Evolutionary conservation across 2,797 vertebrate species (phyloP).

Genomic region (Apodemus agrarius): DNA sequence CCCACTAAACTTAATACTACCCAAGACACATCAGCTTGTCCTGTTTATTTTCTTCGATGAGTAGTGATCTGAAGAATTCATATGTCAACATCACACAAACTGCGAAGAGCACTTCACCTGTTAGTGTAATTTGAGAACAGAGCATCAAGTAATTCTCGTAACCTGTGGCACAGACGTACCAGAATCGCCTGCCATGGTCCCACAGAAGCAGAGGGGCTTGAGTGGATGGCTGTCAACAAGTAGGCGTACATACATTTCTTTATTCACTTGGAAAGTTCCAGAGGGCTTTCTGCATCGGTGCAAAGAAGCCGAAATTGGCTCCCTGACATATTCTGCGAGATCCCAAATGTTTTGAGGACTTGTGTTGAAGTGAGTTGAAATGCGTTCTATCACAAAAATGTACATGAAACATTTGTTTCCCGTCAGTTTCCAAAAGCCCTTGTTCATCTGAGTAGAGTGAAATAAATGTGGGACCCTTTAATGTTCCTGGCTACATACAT

Average conservation of each 20-base stretch:
- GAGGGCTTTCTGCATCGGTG: conserved; percentile 14
- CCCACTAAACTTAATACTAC: conserved; percentile 77
- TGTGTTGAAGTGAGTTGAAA: neutral
- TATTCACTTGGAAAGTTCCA: conserved; percentile 41
- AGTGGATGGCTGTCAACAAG: neutral
- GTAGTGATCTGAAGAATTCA: conserved; percentile 78
- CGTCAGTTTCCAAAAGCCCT: neutral
- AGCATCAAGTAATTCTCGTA: conserved; percentile 68
- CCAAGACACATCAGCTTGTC: conserved; percentile 80
- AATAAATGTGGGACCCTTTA: neutral
- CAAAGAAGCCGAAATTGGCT: conserved; percentile 10
- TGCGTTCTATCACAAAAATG: neutral
- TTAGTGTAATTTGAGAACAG: conserved; percentile 74
- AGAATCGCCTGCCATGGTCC: conserved; percentile 11
- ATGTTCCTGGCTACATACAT: neutral
- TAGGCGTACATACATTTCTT: neutral
- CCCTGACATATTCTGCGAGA: neutral
- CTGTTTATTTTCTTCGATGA: conserved; percentile 79
- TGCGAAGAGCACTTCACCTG: conserved; percentile 78
- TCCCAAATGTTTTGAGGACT: conserved; percentile 6
- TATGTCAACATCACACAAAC: conserved; percentile 75
- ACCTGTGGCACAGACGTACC: conserved; percentile 68
- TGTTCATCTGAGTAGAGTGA: neutral
- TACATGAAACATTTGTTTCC: conserved; percentile 27
- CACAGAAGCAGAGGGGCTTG: neutral